Conservation (phyloP, 2,113 vertebrate species). For the Cranoglanis bouderius region DNA sequence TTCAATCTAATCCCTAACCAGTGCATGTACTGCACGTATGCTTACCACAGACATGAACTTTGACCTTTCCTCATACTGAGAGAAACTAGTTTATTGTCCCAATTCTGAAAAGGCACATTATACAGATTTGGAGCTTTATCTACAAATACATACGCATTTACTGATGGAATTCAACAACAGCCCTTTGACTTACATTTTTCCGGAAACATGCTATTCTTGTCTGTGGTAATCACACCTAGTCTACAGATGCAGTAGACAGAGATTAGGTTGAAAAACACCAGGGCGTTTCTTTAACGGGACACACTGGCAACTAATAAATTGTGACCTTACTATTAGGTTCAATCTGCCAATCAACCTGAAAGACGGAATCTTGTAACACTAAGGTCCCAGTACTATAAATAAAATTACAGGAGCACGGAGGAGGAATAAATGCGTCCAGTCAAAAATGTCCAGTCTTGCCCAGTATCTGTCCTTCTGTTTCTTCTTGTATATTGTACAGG, state of each 20-base stretch:
- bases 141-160: not conserved
- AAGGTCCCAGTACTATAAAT: not conserved
- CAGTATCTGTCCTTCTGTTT: conserved; percentile 13
- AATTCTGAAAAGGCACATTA: not conserved
- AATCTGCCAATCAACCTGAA: not conserved
- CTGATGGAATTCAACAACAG: not conserved
- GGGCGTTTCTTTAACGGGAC: not conserved
- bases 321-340: not conserved
- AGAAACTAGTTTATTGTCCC: not conserved
- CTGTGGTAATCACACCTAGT: not conserved
- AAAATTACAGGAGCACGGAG: not conserved
- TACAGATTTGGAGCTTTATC: not conserved
- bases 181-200: not conserved
- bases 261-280: not conserved
- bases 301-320: not conserved
- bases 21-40: not conserved
- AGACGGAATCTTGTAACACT: not conserved
- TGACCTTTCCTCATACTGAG: not conserved
- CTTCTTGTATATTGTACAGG: conserved; percentile 8
- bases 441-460: not conserved
- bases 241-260: not conserved
- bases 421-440: not conserved
- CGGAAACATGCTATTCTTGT: not conserved
- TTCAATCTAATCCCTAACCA: not conserved
- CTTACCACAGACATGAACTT: not conserved